Base-by-base conservation (phyloP, 2,797 vertebrate genomes). In the Lophius americanus region DNA sequence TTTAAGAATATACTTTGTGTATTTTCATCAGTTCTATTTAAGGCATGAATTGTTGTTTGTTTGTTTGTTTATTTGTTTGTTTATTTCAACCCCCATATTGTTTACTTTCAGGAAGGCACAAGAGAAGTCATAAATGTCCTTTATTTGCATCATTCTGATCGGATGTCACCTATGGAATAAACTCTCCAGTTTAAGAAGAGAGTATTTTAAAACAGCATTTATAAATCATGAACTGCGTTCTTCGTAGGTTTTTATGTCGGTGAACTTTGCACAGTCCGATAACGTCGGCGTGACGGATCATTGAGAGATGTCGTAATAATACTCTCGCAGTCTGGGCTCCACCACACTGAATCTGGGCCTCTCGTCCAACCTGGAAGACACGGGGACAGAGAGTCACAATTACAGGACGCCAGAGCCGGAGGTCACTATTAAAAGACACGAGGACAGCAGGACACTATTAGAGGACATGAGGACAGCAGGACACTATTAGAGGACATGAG, bases 291-390 rank as follows among this genome's bases (percentile, higher is more conserved):
- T 39, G 61, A 72, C 47, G 14, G 12, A 69, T 92, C 68, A 92
- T 37, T 91, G 85, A 37, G 91, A 53, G 53, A 86, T 96, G 55
- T 98, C 96, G 0, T 99, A 99, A 78, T 99, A 97, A 87, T 95
- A 98, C 44, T 96, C 95, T 46, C 98, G 94, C 9, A 99, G 89
- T 59, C 93, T 91, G 35, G 92, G 90, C 78, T 99, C 98, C 0
- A 98, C 96, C 0, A 93, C 90, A 3, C 36, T 33, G 73, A 99
- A 99, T 56, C 85, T 81, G 0, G 97, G 97, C 61, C 98, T 91
- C n/a, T 95, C 93, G 0, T 96, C 94, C 12, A 79, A 51, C 0
- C 98, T 99, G 89, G 1, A 90, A 88, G 51, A 81, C 53, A 79
- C 3, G 3, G 46, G 54, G 37, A 71, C 10, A 23, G 23, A 2